Base-by-base conservation (phyloP, 2,113 vertebrate genomes). In the Dendropsophus ebraccatus region DNA sequence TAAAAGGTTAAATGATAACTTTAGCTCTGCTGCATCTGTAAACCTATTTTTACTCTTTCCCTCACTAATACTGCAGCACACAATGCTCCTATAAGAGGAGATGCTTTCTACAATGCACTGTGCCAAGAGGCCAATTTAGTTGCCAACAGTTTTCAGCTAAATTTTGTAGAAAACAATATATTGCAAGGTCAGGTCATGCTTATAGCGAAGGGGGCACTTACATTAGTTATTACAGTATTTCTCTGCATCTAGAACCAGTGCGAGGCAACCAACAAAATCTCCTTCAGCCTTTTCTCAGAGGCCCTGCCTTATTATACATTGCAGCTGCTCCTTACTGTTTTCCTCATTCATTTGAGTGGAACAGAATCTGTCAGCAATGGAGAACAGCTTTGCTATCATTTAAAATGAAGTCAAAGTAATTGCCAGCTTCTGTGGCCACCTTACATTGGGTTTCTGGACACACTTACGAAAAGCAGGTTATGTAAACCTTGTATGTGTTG, bases 351-450 rank as follows among this genome's bases (percentile, higher is more conserved):
- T 82, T 67, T 50, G n/a, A 52, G 41, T 69, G 80, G 62, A 82
- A 70, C 80, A 35, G 47, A 82, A 52, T 50, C 45, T 67, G 65
- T 82, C 80, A 65, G 78, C 35, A 81, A 65, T 81, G 58, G 78
- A 81, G 62, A 81, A 81, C 35, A 81, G 77, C 77, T 80, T 80
- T 62, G 13, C 54, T 45, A 60, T 80, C 21, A 80, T 80, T 80
- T 60, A 45, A 41, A 80, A 56, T 37, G 35, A 37, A 79, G 52
- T 13, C 23, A 17, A 80, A 41, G 56, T 21, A 58, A 81, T 81
- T 81, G 78, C 65, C 65, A 82, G 65, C 60, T 35, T 82, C 41
- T 69, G 50, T 23, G 37, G 23, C 50, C 41, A 56, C 35, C 72
- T 25, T 74, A 74, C 67, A 60, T 52, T 35, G 52, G 32, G 45